Evolutionary conservation across 1,140 invertebrate species (phyloP).

Genomic region (Cyclina sinensis): DNA sequence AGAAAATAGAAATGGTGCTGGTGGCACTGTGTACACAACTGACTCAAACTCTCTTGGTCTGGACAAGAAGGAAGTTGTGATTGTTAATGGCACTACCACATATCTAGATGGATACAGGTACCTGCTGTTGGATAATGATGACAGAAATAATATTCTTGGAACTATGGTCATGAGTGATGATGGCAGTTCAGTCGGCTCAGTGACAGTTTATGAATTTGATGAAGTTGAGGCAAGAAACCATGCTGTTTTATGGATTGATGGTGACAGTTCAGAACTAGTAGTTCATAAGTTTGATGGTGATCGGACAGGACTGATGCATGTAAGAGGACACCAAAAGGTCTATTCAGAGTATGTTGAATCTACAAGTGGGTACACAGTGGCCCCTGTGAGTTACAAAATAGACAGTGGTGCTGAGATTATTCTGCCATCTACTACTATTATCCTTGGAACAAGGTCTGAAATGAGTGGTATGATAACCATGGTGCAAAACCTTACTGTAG

Average conservation of each 20-base stretch:
- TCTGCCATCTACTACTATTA: constrained; percentile 77
- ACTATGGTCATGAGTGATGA: constrained; percentile 74
- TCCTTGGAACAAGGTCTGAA: constrained; percentile 78
- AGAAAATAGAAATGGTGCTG: constrained; percentile 75
- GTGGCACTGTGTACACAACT: constrained; percentile 77
- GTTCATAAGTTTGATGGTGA: constrained; percentile 80
- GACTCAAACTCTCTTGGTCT: constrained; percentile 69
- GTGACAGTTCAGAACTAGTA: constrained; percentile 70
- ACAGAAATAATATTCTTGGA: constrained; percentile 77
- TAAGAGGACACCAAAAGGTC: constrained; percentile 75
- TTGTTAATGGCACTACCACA: constrained; percentile 57
- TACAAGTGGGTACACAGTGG: constrained; percentile 78
- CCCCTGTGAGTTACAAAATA: constrained; percentile 79
- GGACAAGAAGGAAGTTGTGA: constrained; percentile 66
- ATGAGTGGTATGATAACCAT: constrained; percentile 76
- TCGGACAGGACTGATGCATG: constrained; percentile 78
- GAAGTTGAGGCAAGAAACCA: constrained; percentile 75
- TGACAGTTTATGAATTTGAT: constrained; percentile 73
- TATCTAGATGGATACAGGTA: constrained; percentile 71
- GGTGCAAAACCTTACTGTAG: constrained; percentile 79
- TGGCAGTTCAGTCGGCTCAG: constrained; percentile 19
- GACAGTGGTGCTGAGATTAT: constrained; percentile 75
- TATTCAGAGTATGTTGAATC: constrained; percentile 78
- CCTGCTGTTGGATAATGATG: constrained; percentile 78
- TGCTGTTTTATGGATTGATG: constrained; percentile 76